Evolutionary conservation across 2,888 invertebrate species (phyloP).

Genomic region (Glyphotaelius pellucidus): DNA sequence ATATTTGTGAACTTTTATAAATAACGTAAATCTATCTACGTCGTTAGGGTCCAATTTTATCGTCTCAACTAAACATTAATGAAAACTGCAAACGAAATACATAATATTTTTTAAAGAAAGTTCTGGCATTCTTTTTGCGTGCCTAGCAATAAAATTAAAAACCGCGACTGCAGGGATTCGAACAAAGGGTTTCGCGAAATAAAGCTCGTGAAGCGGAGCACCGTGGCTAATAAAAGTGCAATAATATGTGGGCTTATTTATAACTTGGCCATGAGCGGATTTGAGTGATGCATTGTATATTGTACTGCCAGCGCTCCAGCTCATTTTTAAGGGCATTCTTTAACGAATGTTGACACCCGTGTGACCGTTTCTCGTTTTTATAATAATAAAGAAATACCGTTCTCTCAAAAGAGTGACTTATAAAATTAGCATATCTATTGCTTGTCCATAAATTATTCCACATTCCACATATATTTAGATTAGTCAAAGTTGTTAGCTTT

Average conservation of each 20-base stretch:
- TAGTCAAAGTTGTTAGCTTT: not conserved
- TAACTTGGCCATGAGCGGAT: constrained; percentile 34
- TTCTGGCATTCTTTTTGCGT: not conserved
- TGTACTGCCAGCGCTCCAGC: not conserved
- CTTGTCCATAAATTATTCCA: not conserved
- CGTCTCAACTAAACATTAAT: not conserved
- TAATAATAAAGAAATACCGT: not conserved
- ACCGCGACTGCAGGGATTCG: constrained; percentile 29
- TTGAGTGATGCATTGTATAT: constrained; percentile 38
- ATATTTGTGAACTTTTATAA: not conserved
- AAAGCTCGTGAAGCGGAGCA: constrained; percentile 43
- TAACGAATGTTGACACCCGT: not conserved
- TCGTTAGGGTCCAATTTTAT: not conserved
- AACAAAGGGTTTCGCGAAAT: constrained; percentile 45
- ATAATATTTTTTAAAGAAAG: not conserved
- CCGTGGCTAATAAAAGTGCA: constrained; percentile 45
- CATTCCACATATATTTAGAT: not conserved
- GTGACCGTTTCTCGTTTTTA: not conserved
- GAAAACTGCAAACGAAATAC: not conserved
- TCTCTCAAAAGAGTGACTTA: not conserved
- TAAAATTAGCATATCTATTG: not conserved
- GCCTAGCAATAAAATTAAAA: constrained; percentile 40
- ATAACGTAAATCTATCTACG: not conserved
- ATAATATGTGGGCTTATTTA: constrained; percentile 33
- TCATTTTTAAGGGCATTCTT: not conserved